Conservation (phyloP, 2,797 vertebrate species). For the Macroramphosus scolopax region DNA sequence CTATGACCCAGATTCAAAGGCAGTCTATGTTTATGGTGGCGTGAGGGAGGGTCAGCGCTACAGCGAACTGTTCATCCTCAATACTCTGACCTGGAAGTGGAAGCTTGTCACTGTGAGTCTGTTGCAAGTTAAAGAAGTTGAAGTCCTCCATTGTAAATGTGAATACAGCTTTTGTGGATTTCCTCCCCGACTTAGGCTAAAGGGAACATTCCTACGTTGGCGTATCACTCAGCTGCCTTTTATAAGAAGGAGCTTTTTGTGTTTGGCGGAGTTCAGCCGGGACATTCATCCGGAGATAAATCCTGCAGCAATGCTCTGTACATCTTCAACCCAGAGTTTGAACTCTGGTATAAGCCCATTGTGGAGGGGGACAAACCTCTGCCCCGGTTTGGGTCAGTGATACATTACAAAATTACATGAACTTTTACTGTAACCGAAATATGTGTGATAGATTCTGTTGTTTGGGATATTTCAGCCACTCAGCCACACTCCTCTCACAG, state of each 20-base stretch:
- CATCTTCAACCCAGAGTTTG: slow-evolving; percentile 89
- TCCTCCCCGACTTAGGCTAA: slow-evolving; percentile 75
- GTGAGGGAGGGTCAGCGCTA: slow-evolving; percentile 77
- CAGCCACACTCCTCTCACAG: slow-evolving; percentile 82
- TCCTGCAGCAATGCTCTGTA: slow-evolving; percentile 85
- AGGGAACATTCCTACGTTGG: slow-evolving; percentile 82
- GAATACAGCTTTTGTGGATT: slow-evolving; percentile 2
- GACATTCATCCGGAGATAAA: slow-evolving; percentile 59
- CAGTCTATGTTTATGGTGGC: slow-evolving; percentile 85
- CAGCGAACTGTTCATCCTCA: slow-evolving; percentile 80
- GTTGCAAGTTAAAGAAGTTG: neutral
- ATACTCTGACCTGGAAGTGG: slow-evolving; percentile 89
- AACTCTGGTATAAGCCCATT: slow-evolving; percentile 92
- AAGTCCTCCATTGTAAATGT: neutral
- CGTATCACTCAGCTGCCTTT: slow-evolving; percentile 84
- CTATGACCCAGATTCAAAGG: slow-evolving; percentile 84
- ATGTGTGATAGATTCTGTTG: neutral
- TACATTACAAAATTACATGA: too few relatives aligned
- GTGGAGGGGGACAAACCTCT: slow-evolving; percentile 85
- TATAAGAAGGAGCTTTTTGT: slow-evolving; percentile 89
- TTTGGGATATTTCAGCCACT: slow-evolving; percentile 75
- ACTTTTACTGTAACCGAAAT: neutral
- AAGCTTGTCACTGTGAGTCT: slow-evolving; percentile 81
- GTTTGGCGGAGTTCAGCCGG: slow-evolving; percentile 83
- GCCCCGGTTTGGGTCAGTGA: slow-evolving; percentile 85